Percentiles rank a stretch among this genome's conserved stretches.
Evolutionary conservation across 2,113 vertebrate genomes (phyloP).

Genomic region (Lagopus leucura): DNA sequence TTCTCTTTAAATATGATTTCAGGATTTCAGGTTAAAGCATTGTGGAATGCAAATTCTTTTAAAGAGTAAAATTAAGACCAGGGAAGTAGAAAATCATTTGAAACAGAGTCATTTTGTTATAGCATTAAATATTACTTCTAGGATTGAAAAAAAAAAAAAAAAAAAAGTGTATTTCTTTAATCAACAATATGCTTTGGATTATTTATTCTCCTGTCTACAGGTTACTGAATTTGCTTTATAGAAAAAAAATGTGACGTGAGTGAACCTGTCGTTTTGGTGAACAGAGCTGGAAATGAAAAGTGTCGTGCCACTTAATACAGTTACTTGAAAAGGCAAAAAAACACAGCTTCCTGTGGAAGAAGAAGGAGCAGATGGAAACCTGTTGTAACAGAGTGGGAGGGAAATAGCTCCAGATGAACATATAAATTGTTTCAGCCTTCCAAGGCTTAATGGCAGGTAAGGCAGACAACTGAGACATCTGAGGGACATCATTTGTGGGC

Average conservation of each 20-base stretch:
- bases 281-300: not conserved
- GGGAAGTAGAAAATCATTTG: not conserved
- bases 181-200: not conserved
- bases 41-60: not conserved
- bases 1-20: not conserved
- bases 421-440: not conserved
- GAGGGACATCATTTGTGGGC: too few species aligned
- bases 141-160: not conserved
- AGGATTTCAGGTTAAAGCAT: not conserved
- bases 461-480: not conserved
- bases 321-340: not conserved
- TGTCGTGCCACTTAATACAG: not conserved
- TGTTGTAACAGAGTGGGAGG: not conserved
- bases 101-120: not conserved
- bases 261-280: not conserved
- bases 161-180: not conserved
- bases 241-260: accelerated
- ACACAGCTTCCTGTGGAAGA: not conserved
- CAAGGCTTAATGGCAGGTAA: not conserved
- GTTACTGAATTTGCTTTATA: not conserved
- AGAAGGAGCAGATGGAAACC: not conserved
- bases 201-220: not conserved
- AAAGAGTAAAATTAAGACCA: not conserved
- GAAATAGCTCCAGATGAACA: not conserved
- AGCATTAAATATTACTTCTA: not conserved